Conservation (phyloP, 2,797 vertebrate genomes). For the Avahi laniger region DNA sequence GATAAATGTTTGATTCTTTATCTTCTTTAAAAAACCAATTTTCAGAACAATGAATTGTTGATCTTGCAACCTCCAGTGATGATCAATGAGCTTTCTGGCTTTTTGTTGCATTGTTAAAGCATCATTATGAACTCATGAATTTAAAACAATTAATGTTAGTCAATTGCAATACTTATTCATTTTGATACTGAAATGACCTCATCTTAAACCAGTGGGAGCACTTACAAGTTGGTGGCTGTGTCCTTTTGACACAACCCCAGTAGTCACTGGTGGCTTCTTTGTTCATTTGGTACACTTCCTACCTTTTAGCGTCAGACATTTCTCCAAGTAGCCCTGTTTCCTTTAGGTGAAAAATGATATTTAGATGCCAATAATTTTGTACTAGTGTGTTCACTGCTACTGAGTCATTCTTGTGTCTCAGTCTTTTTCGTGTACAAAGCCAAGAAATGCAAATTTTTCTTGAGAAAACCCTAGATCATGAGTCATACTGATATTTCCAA, state of each 20-base stretch:
- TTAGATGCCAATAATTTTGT: neutral
- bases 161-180: neutral
- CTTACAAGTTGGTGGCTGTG: neutral
- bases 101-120: neutral
- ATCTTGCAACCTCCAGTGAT: neutral
- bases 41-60: neutral
- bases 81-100: neutral
- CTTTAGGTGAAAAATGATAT: conserved; percentile 2
- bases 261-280: neutral
- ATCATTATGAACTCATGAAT: neutral
- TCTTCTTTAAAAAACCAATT: neutral
- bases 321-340: conserved; percentile 17
- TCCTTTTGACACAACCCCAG: neutral
- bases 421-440: neutral
- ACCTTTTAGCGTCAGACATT: neutral
- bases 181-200: neutral
- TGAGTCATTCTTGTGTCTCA: neutral
- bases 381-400: neutral
- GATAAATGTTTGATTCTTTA: neutral
- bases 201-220: neutral
- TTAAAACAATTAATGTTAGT: neutral
- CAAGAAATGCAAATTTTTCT: neutral
- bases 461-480: neutral
- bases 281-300: neutral
- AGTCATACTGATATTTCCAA: conserved; percentile 32